phyloP scores from a whole-genome alignment of 2,888 invertebrate species.

The Caenorhabditis zanzibari region DNA sequence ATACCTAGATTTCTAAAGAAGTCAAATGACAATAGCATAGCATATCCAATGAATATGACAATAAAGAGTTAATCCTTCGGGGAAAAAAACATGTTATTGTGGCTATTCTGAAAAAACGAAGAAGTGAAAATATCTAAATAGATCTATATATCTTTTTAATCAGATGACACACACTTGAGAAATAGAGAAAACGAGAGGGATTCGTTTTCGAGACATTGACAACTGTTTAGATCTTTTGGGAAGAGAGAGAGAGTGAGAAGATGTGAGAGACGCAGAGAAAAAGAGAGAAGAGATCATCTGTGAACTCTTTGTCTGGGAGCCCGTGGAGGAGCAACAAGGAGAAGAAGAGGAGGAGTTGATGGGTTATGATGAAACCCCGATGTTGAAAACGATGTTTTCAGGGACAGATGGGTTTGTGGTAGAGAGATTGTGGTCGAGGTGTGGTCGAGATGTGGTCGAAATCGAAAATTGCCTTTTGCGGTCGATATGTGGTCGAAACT shows the following conservation, averaged over 20 bases:
- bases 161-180: constrained; percentile 21
- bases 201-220: not conserved
- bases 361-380: constrained; percentile 9
- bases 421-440: too few relatives aligned
- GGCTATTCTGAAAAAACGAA: not conserved
- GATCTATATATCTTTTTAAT: constrained; percentile 23
- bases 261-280: constrained; percentile 13
- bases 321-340: not conserved
- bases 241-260: not conserved
- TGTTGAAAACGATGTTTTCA: constrained; percentile 1
- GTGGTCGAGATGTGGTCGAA: too few relatives aligned
- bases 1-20: not conserved
- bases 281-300: constrained; percentile 14
- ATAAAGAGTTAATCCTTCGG: constrained; percentile 4
- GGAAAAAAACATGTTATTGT: constrained; percentile 21
- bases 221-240: constrained; percentile 28
- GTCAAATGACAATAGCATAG: not conserved
- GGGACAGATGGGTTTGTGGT: too few relatives aligned
- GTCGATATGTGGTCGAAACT: too few relatives aligned
- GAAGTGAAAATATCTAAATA: not conserved
- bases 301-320: constrained; percentile 28
- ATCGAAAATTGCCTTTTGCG: too few relatives aligned
- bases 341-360: not conserved
- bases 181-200: not conserved
- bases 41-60: not conserved